Evolutionary conservation across 2,888 invertebrate genomes (phyloP), one percentile per base, ranked within the genome.

Genomic region (Eledona agricola): DNA sequence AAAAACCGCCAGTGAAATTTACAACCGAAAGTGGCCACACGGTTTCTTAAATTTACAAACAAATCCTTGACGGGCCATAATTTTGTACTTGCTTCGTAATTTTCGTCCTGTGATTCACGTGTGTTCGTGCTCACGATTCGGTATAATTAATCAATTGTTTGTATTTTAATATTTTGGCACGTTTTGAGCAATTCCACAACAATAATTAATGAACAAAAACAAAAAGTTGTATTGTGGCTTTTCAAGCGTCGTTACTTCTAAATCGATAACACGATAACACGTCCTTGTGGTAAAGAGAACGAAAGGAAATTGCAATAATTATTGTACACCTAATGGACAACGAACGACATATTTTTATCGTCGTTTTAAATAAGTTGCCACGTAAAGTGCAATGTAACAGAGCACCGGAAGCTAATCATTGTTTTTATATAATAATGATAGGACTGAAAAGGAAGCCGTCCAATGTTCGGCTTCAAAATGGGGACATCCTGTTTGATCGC

Each of bases 401-500:
- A 11, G 11, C 12, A 31, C 50, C 38, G 47, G 47, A 50, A 31
- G 16, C 31, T 28, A 28, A 23, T 31, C n/a, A 31, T 37, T 50
- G 20, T 50, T 50, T 32, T 32, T 32, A 42, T 42, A 58, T 56
- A 45, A 57, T 53, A 31, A 6, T 31, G 28, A 28, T 22, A 50
- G 22, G 23, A 53, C 47, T 49, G 51, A 52, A 59, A 59, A 57
- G 17, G 10, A 40, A 51, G 28, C 31, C 26, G 46, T 57, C 53
- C 55, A 55, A 16, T 45, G 45, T 45, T 34, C 32, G 15, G 20
- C 37, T 50, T 20, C 46, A 20, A 50, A 58, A 58, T 32, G 53
- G 40, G 43, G 45, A 50, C 51, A 58, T 58, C 58, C 58, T 50
- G 58, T 56, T 56, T 32, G 28, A 29, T 28, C 2, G 13, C 19